A percentile compares a stretch with the other conserved stretches of the same genome.
These are phyloP conservation scores for Danaus plexippus DNA, from an alignment of 1,140 invertebrate genomes.

Conservation along the genomic window DNA sequence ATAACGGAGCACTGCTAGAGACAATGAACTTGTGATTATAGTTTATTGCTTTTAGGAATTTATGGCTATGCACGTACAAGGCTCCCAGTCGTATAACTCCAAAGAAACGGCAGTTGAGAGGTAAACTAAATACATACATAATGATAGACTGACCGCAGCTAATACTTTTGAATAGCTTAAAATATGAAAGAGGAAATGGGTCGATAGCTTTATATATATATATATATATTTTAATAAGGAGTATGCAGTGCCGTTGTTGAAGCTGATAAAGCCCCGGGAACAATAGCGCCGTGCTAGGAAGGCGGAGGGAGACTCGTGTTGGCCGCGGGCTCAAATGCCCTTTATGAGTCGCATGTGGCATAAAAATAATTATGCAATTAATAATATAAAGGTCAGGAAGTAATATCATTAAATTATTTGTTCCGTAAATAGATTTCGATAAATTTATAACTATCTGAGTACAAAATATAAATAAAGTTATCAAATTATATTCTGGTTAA, in stretches of 20 bases:
- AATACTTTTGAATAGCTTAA: conserved; percentile 8
- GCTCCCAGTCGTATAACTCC: conserved; percentile 14
- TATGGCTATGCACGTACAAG: conserved; percentile 18
- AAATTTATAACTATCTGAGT: too few relatives aligned
- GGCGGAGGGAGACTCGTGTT: conserved; percentile 49
- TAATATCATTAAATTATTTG: too few relatives aligned
- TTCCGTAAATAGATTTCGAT: too few relatives aligned
- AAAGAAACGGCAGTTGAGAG: conserved; percentile 22
- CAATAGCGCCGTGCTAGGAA: conserved; percentile 56
- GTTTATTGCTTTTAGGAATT: conserved; percentile 33
- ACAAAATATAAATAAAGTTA: too few relatives aligned
- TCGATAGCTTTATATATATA: conserved; percentile 29
- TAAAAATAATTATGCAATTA: conserved; percentile 4
- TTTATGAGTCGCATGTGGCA: conserved; percentile 32
- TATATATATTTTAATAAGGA: conserved; percentile 52
- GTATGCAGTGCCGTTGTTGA: conserved; percentile 21
- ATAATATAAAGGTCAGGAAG: conserved; percentile 2
- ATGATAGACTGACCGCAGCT: too few relatives aligned
- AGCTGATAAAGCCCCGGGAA: conserved; percentile 29
- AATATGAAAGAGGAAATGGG: conserved; percentile 35
- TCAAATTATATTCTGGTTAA: too few relatives aligned
- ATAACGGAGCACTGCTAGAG: conserved; percentile 35
- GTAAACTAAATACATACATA: conserved; percentile 8
- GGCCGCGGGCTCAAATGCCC: conserved; percentile 41
- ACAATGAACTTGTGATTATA: conserved; percentile 47